Conservation (phyloP, 92 coral and sea anemone genomes). For the Heteractis magnifica region DNA sequence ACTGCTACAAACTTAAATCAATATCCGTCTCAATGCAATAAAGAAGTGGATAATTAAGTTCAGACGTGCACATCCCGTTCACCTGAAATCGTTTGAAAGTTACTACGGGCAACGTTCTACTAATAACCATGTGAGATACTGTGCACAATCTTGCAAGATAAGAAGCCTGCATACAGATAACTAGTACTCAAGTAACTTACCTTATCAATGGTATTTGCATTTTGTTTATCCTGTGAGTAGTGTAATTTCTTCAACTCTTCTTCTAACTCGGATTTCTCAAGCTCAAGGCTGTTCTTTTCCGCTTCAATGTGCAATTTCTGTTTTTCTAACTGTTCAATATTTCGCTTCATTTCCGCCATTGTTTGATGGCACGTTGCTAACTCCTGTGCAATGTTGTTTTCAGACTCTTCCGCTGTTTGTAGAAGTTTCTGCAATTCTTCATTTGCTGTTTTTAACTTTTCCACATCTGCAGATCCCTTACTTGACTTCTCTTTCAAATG, state of each 20-base stretch:
- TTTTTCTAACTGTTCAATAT: slow-evolving; percentile 43
- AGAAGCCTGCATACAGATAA: too few species aligned
- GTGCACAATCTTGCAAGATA: too few species aligned
- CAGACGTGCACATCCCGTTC: too few species aligned
- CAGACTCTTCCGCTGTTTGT: slow-evolving; percentile 80
- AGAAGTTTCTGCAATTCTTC: slow-evolving; percentile 68
- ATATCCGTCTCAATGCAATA: too few species aligned
- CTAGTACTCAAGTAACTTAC: slow-evolving; percentile 7
- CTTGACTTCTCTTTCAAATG: slow-evolving; percentile 45
- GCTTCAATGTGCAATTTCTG: slow-evolving; percentile 43
- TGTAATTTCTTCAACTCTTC: slow-evolving; percentile 59
- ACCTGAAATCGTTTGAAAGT: too few species aligned
- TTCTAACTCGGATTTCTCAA: slow-evolving; percentile 62
- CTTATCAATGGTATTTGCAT: slow-evolving; percentile 20
- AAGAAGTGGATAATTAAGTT: too few species aligned
- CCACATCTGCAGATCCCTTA: slow-evolving; percentile 33
- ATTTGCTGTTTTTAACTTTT: slow-evolving; percentile 60
- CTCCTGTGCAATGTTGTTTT: slow-evolving; percentile 72
- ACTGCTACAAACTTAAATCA: too few species aligned
- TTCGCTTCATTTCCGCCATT: slow-evolving; percentile 53
- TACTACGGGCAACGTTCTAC: too few species aligned
- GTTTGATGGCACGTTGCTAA: slow-evolving; percentile 53
- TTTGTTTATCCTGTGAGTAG: slow-evolving; percentile 13
- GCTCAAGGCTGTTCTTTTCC: slow-evolving; percentile 55
- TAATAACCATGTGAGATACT: too few species aligned